phyloP scores from a whole-genome alignment of 2,888 invertebrate genomes.

The Cremastinae sp. region DNA sequence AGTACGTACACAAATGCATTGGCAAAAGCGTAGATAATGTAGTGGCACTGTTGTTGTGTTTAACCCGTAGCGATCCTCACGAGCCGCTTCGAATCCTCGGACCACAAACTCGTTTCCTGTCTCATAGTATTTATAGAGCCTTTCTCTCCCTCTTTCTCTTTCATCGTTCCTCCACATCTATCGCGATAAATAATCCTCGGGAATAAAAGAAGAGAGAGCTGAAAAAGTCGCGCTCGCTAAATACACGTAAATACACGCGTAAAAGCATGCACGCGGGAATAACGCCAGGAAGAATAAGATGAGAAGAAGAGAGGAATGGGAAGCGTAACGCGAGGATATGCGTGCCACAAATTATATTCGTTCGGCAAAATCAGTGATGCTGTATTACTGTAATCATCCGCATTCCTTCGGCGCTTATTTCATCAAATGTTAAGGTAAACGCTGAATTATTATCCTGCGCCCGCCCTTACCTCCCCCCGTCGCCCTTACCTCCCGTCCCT shows the following conservation, averaged over 20 bases:
- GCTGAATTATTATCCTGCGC: neutral
- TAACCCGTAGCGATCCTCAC: conserved; percentile 36
- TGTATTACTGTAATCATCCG: conserved; percentile 8
- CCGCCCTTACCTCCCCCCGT: too few species aligned
- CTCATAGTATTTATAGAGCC: conserved; percentile 52
- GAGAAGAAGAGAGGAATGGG: too few species aligned
- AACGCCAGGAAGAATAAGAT: conserved; percentile 3
- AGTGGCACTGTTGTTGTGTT: conserved; percentile 21
- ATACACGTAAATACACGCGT: conserved; percentile 9
- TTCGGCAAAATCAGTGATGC: conserved; percentile 12
- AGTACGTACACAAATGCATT: too few species aligned
- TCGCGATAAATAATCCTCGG: conserved; percentile 47
- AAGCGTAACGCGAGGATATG: neutral
- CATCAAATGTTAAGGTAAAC: neutral
- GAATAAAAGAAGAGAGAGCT: too few species aligned
- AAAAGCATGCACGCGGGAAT: neutral
- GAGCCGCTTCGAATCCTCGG: conserved; percentile 30
- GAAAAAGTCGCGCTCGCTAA: too few species aligned
- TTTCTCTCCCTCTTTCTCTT: too few species aligned
- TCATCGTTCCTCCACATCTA: conserved; percentile 15
- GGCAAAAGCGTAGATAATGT: too few species aligned
- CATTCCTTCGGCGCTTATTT: conserved; percentile 14
- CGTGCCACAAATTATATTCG: conserved; percentile 6
- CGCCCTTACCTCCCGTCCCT: too few species aligned
- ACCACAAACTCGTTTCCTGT: conserved; percentile 53